These are phyloP conservation scores for Parthenolecanium corni DNA, from an alignment of 2,888 invertebrate genomes.

Conservation along the genomic window DNA sequence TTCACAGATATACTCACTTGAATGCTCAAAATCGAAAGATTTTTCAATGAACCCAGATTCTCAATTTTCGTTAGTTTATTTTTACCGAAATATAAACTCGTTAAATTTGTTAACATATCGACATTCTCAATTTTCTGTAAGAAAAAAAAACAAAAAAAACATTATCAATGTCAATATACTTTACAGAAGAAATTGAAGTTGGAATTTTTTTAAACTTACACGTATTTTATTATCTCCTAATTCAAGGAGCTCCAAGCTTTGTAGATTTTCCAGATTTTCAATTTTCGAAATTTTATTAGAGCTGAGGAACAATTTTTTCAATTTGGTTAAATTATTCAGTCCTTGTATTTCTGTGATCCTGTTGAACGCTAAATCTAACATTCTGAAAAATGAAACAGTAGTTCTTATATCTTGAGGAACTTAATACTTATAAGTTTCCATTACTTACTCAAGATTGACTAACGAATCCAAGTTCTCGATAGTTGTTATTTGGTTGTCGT, in stretches of 20 bases:
- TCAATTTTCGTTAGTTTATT: constrained; percentile 86
- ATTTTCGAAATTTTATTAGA: constrained; percentile 81
- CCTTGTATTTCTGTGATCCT: constrained; percentile 77
- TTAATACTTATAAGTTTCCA: background rate
- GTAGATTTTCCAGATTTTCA: constrained; percentile 71
- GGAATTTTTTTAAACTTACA: constrained; percentile 42
- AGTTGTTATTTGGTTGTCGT: constrained; percentile 89
- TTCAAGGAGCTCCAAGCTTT: constrained; percentile 71
- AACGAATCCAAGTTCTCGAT: constrained; percentile 82
- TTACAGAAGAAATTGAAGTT: background rate
- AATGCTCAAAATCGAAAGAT: constrained; percentile 69
- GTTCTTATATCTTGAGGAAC: background rate
- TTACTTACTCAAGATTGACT: constrained; percentile 77
- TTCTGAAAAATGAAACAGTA: constrained; percentile 46
- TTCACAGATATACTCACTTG: constrained; percentile 44
- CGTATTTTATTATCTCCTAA: constrained; percentile 88
- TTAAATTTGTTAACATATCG: constrained; percentile 58
- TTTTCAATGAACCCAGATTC: constrained; percentile 59
- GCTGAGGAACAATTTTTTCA: constrained; percentile 75
- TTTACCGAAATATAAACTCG: constrained; percentile 77
- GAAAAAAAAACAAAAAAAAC: constrained; percentile 29
- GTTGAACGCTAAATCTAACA: constrained; percentile 91
- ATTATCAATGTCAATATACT: constrained; percentile 2
- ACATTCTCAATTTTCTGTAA: constrained; percentile 74
- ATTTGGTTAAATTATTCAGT: constrained; percentile 56